Evolutionary conservation across 2,888 invertebrate species (phyloP), one percentile per base, ranked within the genome.

Genomic region (Dryocosmus kuriphilus): DNA sequence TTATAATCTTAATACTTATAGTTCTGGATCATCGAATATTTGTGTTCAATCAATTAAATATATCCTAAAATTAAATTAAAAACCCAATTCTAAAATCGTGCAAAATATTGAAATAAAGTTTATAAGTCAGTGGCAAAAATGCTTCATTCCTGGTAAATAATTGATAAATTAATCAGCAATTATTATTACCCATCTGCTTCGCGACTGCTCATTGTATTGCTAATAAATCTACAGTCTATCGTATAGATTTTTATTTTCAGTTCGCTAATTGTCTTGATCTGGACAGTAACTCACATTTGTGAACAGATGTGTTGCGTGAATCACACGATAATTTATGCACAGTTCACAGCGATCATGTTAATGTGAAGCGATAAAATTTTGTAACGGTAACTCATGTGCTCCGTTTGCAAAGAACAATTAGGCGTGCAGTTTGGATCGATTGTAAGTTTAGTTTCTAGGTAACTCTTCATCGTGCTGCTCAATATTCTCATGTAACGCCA

Each of bases 221-320:
- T 9, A 46, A 46, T 46, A 67, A 41, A 67, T 46, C 27, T 27
- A 27, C 27, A 46, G 6, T 1, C 65, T 24, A 32, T 27, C 46
- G 67, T 8, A 9, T 67, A 46, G 30, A 67, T 67, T 67, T 67
- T 16, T 19, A 67, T 46, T 67, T 46, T 67, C 1, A 46, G 67
- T 67, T 27, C 19, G 46, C 67, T 46, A 67, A 46, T 67, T 67
- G 67, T 24, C 27, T 62, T 30, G n/a, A 32, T 8, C 27, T 67
- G 67, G 27, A 19, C 67, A 67, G 46, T 67, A 46, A 30, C 3
- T 46, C 19, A 67, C 30, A 67, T 67, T 67, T 24, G 7, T 41
- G 27, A 67, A 41, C 67, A 67, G 67, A 67, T 67, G 67, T 46
- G 27, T 19, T 67, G 46, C 67, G 67, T 67, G 67, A 67, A 67